Percentiles rank a stretch among this genome's conserved stretches.
phyloP scores from a whole-genome alignment of 2,888 invertebrate species.

The Heterodera filipjevi region DNA sequence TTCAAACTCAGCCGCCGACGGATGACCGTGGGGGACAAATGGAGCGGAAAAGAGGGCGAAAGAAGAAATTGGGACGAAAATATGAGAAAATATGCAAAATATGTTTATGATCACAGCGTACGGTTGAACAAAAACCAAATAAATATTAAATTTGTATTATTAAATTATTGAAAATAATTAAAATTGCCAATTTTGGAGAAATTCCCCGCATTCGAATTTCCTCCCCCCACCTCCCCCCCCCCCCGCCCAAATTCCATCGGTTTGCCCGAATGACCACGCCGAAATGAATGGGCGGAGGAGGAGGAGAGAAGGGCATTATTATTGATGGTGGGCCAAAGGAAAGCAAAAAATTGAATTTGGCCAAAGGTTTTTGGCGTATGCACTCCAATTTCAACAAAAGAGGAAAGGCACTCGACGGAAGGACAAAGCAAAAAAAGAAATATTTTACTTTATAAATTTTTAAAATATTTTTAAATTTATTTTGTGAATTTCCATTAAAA shows the following conservation, averaged over 20 bases:
- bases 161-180: no score
- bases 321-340: neutral
- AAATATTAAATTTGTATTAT: no score
- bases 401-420: neutral
- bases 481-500: neutral
- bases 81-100: no score
- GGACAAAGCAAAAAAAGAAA: neutral
- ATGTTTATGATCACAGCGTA: no score
- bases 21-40: no score
- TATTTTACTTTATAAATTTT: neutral
- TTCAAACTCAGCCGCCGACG: no score
- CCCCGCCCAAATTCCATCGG: neutral
- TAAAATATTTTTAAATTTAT: neutral
- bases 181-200: no score
- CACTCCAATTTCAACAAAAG: neutral
- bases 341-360: slow-evolving; percentile 7
- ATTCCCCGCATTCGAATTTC: neutral
- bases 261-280: neutral
- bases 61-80: no score
- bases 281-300: neutral
- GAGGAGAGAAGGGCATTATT: neutral
- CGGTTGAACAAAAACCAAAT: no score
- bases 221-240: no score
- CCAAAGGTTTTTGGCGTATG: neutral
- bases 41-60: no score